Evolutionary conservation across 1,140 invertebrate species (phyloP).

Genomic region (Drosophila lacteicornis): DNA sequence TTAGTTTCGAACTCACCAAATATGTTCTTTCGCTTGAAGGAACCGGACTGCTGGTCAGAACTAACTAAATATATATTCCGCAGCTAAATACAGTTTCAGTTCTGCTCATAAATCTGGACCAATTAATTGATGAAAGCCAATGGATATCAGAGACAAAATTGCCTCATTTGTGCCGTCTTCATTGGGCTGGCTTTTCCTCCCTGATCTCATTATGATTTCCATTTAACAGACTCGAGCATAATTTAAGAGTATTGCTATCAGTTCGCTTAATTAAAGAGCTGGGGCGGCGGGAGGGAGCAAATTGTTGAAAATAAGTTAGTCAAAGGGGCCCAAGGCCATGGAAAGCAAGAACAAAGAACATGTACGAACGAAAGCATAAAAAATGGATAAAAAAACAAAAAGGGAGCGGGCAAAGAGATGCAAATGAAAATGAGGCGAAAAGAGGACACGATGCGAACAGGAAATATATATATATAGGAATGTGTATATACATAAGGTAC

Average conservation of each 20-base stretch:
- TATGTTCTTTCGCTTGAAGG: background rate
- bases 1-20: background rate
- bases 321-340: constrained; percentile 75
- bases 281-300: constrained; percentile 9
- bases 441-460: constrained; percentile 28
- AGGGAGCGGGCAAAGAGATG: constrained; percentile 7
- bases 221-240: constrained; percentile 66
- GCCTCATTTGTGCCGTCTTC: constrained; percentile 23
- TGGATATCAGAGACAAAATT: constrained; percentile 37
- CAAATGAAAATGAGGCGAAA: constrained; percentile 52
- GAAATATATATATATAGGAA: constrained; percentile 30
- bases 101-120: constrained; percentile 10
- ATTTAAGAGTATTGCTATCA: constrained; percentile 74
- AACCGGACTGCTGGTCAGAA: background rate
- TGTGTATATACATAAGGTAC: background rate
- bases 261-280: constrained; percentile 66
- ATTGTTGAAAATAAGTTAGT: constrained; percentile 80
- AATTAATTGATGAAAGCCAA: constrained; percentile 44
- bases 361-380: constrained; percentile 59
- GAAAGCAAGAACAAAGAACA: constrained; percentile 52
- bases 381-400: constrained; percentile 21
- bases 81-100: constrained; percentile 12
- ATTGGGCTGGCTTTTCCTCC: constrained; percentile 42
- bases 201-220: constrained; percentile 64
- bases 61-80: background rate